Evolutionary conservation across 2,113 vertebrate genomes (phyloP).

Genomic region (Gavialis gangeticus): DNA sequence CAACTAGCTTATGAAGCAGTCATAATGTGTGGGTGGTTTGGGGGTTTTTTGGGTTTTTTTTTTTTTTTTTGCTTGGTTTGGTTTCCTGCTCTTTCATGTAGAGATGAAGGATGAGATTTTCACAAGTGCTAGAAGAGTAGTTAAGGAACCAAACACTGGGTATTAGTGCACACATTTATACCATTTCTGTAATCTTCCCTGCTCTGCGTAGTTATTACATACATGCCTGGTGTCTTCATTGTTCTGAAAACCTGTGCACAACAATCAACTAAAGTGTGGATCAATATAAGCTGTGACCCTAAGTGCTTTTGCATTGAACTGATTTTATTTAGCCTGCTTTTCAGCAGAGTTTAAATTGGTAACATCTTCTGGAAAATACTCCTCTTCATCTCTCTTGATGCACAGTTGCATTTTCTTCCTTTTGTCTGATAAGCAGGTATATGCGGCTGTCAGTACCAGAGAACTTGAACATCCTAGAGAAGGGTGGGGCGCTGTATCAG

Average conservation of each 20-base stretch:
- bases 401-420: not conserved
- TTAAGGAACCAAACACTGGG: not conserved
- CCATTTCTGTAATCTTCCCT: not conserved
- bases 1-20: not conserved
- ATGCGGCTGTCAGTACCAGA: not conserved
- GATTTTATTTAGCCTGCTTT: not conserved
- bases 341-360: not conserved
- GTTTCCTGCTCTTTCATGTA: not conserved
- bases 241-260: not conserved
- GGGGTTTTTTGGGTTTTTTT: too few relatives aligned
- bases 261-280: not conserved
- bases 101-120: not conserved
- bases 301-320: not conserved
- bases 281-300: not conserved
- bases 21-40: not conserved
- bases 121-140: not conserved
- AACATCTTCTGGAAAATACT: not conserved
- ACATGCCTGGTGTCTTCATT: not conserved
- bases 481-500: not conserved
- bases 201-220: not conserved
- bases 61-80: not conserved
- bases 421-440: not conserved
- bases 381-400: not conserved
- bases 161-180: not conserved
- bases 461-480: not conserved